Evolutionary conservation across 2,888 invertebrate genomes (phyloP).

Genomic region (Noctua janthe): DNA sequence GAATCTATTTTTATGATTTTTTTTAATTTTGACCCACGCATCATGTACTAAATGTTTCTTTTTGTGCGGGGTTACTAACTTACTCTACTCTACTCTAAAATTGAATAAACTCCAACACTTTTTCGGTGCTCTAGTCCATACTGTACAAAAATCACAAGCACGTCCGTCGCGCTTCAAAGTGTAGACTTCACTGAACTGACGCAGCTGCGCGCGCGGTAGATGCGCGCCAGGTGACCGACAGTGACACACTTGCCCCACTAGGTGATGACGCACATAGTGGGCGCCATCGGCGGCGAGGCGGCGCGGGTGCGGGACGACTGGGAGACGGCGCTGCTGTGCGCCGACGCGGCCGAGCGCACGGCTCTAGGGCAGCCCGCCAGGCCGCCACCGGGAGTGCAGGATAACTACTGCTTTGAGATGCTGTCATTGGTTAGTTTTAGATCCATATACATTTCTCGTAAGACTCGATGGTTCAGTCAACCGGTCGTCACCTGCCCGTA

Average conservation of each 20-base stretch:
- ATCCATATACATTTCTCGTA: neutral
- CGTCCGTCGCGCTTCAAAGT: no score
- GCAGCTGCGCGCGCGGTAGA: no score
- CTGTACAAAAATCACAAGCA: no score
- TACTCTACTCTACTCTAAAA: no score
- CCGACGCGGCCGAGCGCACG: conserved; percentile 74
- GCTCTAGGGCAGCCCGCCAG: conserved; percentile 72
- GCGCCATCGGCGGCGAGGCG: conserved; percentile 97
- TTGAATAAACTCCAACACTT: no score
- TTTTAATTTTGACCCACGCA: no score
- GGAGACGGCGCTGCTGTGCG: conserved; percentile 91
- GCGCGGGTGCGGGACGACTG: conserved; percentile 97
- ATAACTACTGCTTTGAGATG: conserved; percentile 99
- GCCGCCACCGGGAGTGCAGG: conserved; percentile 83
- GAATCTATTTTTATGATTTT: no score
- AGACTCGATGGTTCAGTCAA: neutral
- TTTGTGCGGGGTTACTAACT: no score
- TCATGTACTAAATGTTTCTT: no score
- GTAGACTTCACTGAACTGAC: no score
- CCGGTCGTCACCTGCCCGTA: neutral
- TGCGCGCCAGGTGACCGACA: no score
- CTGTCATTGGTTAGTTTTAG: conserved; percentile 93
- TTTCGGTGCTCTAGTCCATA: no score
- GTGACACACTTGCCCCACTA: neutral
- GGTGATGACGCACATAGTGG: conserved; percentile 97